Percentiles rank a stretch among this genome's conserved stretches.
Evolutionary conservation across 2,113 vertebrate species (phyloP).

Genomic region (Anhinga rufa): DNA sequence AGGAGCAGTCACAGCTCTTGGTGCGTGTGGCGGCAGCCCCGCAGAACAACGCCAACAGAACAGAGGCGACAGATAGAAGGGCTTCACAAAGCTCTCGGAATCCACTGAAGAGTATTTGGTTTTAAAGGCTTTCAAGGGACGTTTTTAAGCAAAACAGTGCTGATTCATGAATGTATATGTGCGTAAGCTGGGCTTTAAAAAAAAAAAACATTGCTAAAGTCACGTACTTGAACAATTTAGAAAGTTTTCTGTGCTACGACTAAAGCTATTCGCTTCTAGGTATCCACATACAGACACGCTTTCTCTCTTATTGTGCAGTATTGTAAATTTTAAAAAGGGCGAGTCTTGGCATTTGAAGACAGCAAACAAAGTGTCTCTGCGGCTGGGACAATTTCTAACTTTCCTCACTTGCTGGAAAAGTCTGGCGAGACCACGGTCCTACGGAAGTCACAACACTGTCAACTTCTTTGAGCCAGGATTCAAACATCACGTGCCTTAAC

Average conservation of each 20-base stretch:
- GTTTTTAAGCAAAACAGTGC: neutral
- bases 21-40: neutral
- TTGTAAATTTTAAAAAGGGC: neutral
- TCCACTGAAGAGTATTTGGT: fast-evolving
- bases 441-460: neutral
- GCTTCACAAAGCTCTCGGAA: neutral
- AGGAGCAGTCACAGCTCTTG: neutral
- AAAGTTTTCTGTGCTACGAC: neutral
- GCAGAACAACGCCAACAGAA: neutral
- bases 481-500: neutral
- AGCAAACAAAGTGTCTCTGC: neutral
- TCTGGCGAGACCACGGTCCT: neutral
- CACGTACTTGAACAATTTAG: neutral
- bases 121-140: neutral
- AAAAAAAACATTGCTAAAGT: neutral
- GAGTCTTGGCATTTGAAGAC: neutral
- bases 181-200: neutral
- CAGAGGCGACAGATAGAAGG: neutral
- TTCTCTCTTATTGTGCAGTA: neutral
- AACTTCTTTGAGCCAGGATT: too few relatives aligned
- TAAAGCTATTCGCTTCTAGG: neutral
- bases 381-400: neutral
- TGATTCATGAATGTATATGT: neutral
- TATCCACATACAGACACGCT: neutral
- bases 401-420: neutral